Evolutionary conservation across 1,140 invertebrate species (phyloP).

Genomic region (Solenopsis invicta): DNA sequence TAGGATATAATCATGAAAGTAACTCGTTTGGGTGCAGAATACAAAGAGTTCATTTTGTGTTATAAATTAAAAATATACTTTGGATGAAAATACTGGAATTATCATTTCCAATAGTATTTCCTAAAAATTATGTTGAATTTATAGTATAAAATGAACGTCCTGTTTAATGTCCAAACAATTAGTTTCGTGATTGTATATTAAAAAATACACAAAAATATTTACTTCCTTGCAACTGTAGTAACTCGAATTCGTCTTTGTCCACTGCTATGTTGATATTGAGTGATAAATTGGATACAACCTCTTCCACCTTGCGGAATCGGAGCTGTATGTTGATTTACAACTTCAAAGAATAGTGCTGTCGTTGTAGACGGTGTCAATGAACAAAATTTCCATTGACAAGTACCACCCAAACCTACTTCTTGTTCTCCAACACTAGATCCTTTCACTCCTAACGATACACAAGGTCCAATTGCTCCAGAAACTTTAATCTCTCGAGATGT

Average conservation of each 20-base stretch:
- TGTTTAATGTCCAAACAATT: no score
- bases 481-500: constrained; percentile 96
- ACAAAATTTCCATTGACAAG: constrained; percentile 99
- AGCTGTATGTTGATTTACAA: constrained; percentile 98
- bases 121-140: no score
- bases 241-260: constrained; percentile 98
- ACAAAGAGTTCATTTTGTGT: no score
- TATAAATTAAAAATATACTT: no score
- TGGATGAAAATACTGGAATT: no score
- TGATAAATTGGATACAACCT: constrained; percentile 99
- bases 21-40: no score
- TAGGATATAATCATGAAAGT: no score
- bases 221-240: constrained; percentile 98
- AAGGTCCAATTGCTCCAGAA: constrained; percentile 98
- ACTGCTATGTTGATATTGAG: constrained; percentile 99
- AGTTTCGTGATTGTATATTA: not conserved
- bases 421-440: constrained; percentile 97
- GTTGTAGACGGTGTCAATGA: constrained; percentile 97
- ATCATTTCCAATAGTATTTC: no score
- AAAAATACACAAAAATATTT: constrained; percentile 80
- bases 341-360: constrained; percentile 98
- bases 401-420: constrained; percentile 98
- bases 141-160: no score
- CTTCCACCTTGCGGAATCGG: constrained; percentile 98
- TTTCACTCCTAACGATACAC: constrained; percentile 97